A percentile compares a stretch with the other conserved stretches of the same genome.
phyloP scores from a whole-genome alignment of 2,113 vertebrate species.

The Clarias macrocephalus region DNA sequence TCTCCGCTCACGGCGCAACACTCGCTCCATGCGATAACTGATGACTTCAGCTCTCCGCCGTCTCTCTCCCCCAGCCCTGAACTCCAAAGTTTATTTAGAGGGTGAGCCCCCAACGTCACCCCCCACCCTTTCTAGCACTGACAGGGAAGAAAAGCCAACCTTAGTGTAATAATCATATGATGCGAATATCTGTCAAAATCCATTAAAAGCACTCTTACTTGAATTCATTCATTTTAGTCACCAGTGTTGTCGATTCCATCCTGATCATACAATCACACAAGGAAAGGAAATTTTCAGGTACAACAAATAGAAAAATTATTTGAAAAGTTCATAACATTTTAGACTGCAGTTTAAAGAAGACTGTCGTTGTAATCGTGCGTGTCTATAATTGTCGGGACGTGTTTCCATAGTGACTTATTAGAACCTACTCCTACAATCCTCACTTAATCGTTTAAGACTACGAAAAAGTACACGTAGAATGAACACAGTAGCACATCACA shows the following conservation, averaged over 20 bases:
- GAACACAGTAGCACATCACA: neutral
- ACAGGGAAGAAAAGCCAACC: constrained; percentile 27
- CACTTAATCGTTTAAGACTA: neutral
- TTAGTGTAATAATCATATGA: constrained; percentile 24
- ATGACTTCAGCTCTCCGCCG: constrained; percentile 73
- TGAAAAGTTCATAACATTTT: neutral
- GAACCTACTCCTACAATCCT: neutral
- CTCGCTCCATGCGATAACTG: constrained; percentile 64
- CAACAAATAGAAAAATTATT: neutral
- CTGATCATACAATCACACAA: neutral
- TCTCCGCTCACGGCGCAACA: constrained; percentile 64
- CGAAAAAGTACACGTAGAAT: neutral
- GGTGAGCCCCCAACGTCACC: constrained; percentile 71
- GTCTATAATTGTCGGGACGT: neutral
- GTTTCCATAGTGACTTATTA: neutral
- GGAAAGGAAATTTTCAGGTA: neutral
- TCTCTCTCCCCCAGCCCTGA: constrained; percentile 63
- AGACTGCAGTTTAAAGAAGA: neutral
- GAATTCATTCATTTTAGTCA: neutral
- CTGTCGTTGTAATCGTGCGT: neutral
- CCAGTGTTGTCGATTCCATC: neutral
- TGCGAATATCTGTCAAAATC: constrained; percentile 13
- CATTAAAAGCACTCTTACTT: neutral
- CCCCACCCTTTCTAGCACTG: constrained; percentile 33
- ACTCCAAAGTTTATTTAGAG: constrained; percentile 80